Base-by-base conservation (phyloP, 2,797 vertebrate genomes). In the Numenius phaeopus region DNA sequence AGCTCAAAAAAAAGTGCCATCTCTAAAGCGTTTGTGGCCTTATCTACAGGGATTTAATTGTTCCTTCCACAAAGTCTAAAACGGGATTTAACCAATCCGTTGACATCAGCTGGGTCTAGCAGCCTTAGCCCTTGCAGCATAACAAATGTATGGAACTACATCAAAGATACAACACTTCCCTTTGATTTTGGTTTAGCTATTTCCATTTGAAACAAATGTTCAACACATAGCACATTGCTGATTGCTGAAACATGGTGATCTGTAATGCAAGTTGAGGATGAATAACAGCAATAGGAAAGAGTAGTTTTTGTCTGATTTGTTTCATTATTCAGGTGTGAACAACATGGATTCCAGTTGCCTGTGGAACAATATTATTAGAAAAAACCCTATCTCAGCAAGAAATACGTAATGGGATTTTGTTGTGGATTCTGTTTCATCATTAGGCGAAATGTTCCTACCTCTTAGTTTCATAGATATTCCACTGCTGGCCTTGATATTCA, bases 101-200 rank as follows among this genome's bases (percentile, higher is more conserved):
- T 80, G 89, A 92, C 67, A 83, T 79, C 76, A 77, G 50, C 52
- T 61, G 61, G 42, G 61, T 84, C 73, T 87, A 83, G 67, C 69
- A 93, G 92, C 69, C 75, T 93, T 23, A 87, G 92, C 58, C 46
- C 69, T 94, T 19, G 7, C 78, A 92, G 84, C 78, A 49, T 83
- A 85, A 86, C 75, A 91, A 95, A 90, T 65, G 46, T 62, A 42
- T 87, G 92, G 92, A 89, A 65, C 75, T 78, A 71, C 82, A 85
- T 95, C 92, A 95, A 90, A 97, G 76, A 67, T 54, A 71, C 8
- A 58, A 26, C 78, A 71, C 42, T 85, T 85, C 6, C 37, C 64
- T 89, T 94, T 93, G 93, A 90, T 96, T 95, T 83, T 80, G 75
- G 69, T 92, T 95, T 92, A 84, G 52, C 67, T 87, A 5, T 89